Evolutionary conservation across 2,888 invertebrate species (phyloP).

Genomic region (Drosophila macrospina): DNA sequence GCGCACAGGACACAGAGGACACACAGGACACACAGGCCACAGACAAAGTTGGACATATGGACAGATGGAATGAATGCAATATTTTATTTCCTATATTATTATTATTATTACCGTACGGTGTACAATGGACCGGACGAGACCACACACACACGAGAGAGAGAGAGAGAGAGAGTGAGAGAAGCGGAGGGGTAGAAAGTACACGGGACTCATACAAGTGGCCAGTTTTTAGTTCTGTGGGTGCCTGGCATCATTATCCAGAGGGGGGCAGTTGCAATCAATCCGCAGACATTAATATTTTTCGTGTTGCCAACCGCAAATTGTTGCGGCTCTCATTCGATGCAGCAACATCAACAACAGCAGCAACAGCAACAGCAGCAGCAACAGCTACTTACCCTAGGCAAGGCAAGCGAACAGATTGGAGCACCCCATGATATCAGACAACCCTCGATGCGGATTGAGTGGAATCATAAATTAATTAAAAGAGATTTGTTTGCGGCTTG

Average conservation of each 20-base stretch:
- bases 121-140: constrained; percentile 50
- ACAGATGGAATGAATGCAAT: constrained; percentile 54
- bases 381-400: constrained; percentile 38
- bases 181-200: not conserved
- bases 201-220: constrained; percentile 68
- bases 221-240: constrained; percentile 59
- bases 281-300: constrained; percentile 80
- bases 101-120: constrained; percentile 59
- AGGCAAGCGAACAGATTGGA: constrained; percentile 1
- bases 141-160: constrained; percentile 17
- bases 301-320: constrained; percentile 80
- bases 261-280: constrained; percentile 68
- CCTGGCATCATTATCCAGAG: constrained; percentile 12
- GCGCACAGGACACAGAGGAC: constrained; percentile 8
- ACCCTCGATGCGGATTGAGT: constrained; percentile 80
- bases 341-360: constrained; percentile 38
- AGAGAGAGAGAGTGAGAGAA: too few species aligned
- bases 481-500: constrained; percentile 84
- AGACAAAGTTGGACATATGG: constrained; percentile 55
- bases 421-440: constrained; percentile 61
- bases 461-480: constrained; percentile 84
- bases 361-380: constrained; percentile 38
- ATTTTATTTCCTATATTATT: constrained; percentile 74
- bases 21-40: constrained; percentile 20
- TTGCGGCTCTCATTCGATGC: constrained; percentile 69